Conservation (phyloP, 2,113 vertebrate species). For the Rissa tridactyla region DNA sequence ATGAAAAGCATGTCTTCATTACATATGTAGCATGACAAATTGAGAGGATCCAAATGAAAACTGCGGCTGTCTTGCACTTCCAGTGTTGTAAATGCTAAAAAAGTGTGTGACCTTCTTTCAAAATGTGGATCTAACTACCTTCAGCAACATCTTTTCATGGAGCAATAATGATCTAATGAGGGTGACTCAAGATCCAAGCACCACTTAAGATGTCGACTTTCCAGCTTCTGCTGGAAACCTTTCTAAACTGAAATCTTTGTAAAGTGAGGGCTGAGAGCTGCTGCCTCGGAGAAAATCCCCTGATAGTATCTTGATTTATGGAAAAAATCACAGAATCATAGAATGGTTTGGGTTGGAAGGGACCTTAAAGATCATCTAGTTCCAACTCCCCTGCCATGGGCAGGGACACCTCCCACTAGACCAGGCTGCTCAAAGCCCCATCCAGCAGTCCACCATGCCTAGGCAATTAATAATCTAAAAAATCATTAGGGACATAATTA, state of each 20-base stretch:
- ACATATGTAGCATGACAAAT: neutral
- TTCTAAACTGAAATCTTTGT: too few relatives aligned
- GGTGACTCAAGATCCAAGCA: neutral
- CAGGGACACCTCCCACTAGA: too few relatives aligned
- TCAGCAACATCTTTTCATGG: neutral
- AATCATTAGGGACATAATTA: neutral
- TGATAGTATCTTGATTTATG: too few relatives aligned
- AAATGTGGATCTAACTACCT: neutral
- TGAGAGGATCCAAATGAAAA: neutral
- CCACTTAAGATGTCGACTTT: neutral
- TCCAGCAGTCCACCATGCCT: too few relatives aligned
- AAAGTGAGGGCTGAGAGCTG: too few relatives aligned
- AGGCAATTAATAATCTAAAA: neutral
- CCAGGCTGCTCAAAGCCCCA: too few relatives aligned
- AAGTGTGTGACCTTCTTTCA: neutral
- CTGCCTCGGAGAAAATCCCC: too few relatives aligned
- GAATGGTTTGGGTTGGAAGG: too few relatives aligned
- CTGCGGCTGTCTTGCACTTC: neutral
- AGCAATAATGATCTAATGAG: neutral
- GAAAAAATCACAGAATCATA: too few relatives aligned
- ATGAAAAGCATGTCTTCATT: neutral
- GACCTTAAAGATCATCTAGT: too few relatives aligned
- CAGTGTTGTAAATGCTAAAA: neutral
- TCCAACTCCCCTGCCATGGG: too few relatives aligned
- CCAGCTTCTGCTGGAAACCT: too few relatives aligned